Evolutionary conservation across 2,888 invertebrate species (phyloP), one percentile per base, ranked within the genome.

Genomic region (Pterostichus niger): DNA sequence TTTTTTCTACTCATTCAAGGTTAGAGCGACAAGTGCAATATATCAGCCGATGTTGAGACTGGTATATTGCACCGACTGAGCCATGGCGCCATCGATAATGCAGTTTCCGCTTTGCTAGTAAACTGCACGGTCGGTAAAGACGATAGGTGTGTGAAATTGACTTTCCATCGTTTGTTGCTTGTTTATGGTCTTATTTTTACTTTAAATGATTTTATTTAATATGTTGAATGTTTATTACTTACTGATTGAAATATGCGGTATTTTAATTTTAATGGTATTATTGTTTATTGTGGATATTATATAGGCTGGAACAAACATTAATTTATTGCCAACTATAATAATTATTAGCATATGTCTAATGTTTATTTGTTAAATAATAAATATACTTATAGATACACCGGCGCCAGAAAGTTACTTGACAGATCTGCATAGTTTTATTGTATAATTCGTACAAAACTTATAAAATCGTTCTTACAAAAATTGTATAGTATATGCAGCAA

Each of bases 21-120:
- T 24, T 24, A 59, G 6, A 0, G 24, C 59, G 24, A 59, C 59
- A 59, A 59, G 59, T 59, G 59, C 24, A 59, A 59, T 59, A 59
- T 17, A 17, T 59, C 11, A 59, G 17, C 59, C 15, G 11, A 31
- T 40, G 40, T 40, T 40, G 40, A 59, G 59, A 59, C 59, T 59
- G 11, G 59, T 59, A 24, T 59, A 59, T 59, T 59, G 13, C 7
- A 59, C 24, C 31, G 59, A 6, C 59, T 59, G 24, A 10, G 31
- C 17, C 15, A 24, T 59, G 59, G 59, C 59, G 59, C 59, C 59
- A 59, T 59, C 59, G 40, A 6, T 59, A 17, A 15, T 59, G 59
- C 31, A 59, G 59, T 59, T 59, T 59, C 59, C 59, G 59, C 59
- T 59, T 24, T 59, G 52, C 52, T 13, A 9, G n/a, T n/a, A 40